phyloP scores from a whole-genome alignment of 2,888 invertebrate species.

The Oxytorus armatus region DNA sequence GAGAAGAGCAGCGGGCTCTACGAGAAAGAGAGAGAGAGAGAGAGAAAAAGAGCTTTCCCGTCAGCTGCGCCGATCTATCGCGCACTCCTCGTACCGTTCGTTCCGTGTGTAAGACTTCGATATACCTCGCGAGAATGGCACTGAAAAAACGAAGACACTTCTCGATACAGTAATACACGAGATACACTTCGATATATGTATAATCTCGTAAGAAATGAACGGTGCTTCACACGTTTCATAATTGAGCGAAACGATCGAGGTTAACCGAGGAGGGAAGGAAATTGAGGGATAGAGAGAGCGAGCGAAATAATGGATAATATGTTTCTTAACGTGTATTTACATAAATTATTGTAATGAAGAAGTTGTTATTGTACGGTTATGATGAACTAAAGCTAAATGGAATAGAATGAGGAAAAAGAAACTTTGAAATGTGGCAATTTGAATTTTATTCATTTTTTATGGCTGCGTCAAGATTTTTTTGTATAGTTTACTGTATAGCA shows the following conservation, averaged over 20 bases:
- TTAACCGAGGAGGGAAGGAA: not conserved
- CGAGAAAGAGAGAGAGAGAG: not conserved
- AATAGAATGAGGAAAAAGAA: not conserved
- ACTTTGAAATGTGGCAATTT: not conserved
- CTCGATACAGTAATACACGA: constrained; percentile 17
- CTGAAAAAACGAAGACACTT: not conserved
- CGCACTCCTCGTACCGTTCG: constrained; percentile 39
- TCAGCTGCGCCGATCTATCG: constrained; percentile 57
- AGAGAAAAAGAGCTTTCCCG: constrained; percentile 35
- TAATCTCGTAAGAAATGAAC: constrained; percentile 33
- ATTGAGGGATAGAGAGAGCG: constrained; percentile 21
- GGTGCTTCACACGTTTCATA: constrained; percentile 59
- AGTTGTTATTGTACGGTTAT: constrained; percentile 56
- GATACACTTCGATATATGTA: not conserved
- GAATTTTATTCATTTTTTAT: not conserved
- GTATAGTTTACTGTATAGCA: not conserved
- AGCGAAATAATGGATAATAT: constrained; percentile 12
- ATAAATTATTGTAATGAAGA: constrained; percentile 59
- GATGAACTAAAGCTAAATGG: constrained; percentile 39
- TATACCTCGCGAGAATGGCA: constrained; percentile 8
- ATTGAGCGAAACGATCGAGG: constrained; percentile 52
- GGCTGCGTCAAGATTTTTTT: not conserved
- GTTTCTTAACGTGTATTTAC: constrained; percentile 48
- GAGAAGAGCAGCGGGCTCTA: not conserved
- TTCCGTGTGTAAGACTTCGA: constrained; percentile 23